Evolutionary conservation across 2,113 vertebrate species (phyloP).

Genomic region (Notiomystis cincta): DNA sequence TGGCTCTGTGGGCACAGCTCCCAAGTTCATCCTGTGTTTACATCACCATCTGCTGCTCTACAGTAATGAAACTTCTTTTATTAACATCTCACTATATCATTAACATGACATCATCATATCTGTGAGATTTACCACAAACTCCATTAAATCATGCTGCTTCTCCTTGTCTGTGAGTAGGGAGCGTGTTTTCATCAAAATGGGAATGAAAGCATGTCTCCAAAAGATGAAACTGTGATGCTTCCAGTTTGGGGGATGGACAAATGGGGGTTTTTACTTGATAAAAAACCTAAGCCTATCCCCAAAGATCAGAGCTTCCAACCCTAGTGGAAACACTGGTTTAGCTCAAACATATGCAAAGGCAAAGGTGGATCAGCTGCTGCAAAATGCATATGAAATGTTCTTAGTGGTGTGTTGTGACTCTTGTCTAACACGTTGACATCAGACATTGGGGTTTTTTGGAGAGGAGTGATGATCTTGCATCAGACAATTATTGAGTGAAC

Average conservation of each 20-base stretch:
- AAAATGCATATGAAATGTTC: not conserved
- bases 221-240: not conserved
- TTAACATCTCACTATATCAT: not conserved
- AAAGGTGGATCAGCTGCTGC: not conserved
- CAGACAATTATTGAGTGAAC: not conserved
- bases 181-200: not conserved
- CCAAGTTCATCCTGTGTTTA: not conserved
- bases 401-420: not conserved
- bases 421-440: not conserved
- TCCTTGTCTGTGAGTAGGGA: not conserved
- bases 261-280: not conserved
- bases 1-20: not conserved
- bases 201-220: not conserved
- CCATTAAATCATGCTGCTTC: not conserved
- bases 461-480: not conserved
- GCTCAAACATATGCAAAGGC: accelerated
- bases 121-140: not conserved
- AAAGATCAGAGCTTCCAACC: not conserved
- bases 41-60: not conserved
- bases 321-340: not conserved
- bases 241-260: not conserved
- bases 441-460: not conserved
- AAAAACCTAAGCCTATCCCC: not conserved
- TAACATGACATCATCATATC: not conserved
- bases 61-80: not conserved